A percentile compares a stretch with the other conserved stretches of the same genome.
Evolutionary conservation across 2,113 vertebrate genomes (phyloP).

Genomic region (Patagioenas fasciata): DNA sequence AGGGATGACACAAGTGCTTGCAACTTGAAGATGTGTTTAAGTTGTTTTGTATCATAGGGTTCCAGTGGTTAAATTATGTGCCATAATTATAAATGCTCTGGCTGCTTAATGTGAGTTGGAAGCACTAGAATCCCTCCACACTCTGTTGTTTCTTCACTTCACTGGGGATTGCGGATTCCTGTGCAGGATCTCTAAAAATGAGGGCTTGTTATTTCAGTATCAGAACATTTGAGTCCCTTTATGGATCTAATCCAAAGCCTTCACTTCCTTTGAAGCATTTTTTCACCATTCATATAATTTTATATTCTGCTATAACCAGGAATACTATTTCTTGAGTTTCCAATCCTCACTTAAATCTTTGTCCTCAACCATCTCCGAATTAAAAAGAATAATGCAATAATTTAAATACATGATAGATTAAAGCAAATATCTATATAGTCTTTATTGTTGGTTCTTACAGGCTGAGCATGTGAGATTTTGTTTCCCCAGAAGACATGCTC

Average conservation of each 20-base stretch:
- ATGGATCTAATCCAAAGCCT: neutral
- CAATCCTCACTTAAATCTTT: neutral
- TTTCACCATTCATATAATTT: neutral
- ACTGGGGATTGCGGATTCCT: neutral
- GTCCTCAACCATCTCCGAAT: neutral
- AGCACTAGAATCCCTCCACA: neutral
- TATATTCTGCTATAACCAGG: neutral
- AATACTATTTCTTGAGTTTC: neutral
- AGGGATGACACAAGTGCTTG: neutral
- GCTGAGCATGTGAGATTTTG: neutral
- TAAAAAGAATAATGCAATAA: neutral
- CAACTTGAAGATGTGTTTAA: neutral
- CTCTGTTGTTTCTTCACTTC: neutral
- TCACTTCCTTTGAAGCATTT: neutral
- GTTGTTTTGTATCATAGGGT: neutral
- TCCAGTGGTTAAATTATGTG: neutral
- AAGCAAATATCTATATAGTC: neutral
- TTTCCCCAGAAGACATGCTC: neutral
- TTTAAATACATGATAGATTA: neutral
- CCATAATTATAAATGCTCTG: neutral
- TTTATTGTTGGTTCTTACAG: neutral
- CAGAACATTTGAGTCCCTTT: neutral
- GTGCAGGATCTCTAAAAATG: neutral
- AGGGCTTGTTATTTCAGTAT: neutral
- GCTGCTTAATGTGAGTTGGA: neutral